Evolutionary conservation across 2,113 vertebrate genomes (phyloP).

Genomic region (Dolichotis patagonum): DNA sequence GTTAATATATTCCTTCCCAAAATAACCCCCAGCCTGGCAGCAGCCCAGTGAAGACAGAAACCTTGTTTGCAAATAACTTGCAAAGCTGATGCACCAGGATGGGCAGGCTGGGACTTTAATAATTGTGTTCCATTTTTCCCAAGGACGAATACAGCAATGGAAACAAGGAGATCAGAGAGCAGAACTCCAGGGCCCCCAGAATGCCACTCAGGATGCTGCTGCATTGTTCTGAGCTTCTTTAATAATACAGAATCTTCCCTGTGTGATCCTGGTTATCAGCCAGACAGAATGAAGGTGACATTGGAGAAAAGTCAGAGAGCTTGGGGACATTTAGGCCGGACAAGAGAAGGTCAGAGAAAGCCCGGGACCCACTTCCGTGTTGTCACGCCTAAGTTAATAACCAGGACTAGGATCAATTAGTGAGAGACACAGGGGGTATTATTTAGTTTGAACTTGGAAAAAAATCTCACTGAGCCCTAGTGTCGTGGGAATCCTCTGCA

Average conservation of each 20-base stretch:
- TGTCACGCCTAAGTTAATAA: neutral
- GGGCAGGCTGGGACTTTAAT: neutral
- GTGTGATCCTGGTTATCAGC: neutral
- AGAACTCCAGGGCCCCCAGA: neutral
- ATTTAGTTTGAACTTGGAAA: neutral
- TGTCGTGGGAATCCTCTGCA: neutral
- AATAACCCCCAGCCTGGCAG: neutral
- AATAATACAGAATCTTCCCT: accelerated
- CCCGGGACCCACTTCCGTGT: neutral
- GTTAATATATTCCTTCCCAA: neutral
- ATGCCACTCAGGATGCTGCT: accelerated
- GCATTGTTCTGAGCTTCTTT: neutral
- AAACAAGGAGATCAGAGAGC: neutral
- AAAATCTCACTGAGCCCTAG: neutral
- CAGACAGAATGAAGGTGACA: neutral
- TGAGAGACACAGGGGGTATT: no score
- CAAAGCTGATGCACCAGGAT: neutral
- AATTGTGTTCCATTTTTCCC: neutral
- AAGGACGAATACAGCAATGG: neutral
- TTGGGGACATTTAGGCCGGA: neutral
- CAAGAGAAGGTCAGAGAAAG: neutral
- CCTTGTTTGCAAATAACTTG: neutral
- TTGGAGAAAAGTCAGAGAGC: neutral
- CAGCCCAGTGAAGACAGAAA: neutral
- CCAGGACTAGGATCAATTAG: neutral